A percentile compares a stretch with the other conserved stretches of the same genome.
Conservation (phyloP, 2,797 vertebrate genomes). For the Mastacembelus armatus region DNA sequence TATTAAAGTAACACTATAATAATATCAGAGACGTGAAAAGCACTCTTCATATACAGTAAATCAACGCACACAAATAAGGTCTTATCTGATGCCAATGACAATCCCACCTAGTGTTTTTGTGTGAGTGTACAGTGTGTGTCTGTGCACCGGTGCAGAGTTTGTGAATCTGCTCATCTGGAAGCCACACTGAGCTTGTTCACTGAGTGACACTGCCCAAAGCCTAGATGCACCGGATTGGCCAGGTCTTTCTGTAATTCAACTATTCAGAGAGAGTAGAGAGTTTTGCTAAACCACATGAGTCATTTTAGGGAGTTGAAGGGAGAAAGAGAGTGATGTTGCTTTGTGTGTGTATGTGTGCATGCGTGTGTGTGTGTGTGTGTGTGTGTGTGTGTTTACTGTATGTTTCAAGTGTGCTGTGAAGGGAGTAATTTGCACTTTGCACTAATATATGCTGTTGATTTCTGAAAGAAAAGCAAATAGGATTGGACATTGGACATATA, state of each 20-base stretch:
- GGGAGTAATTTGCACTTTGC: conserved; percentile 11
- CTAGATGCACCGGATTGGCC: conserved; percentile 23
- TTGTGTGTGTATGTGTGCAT: too few relatives aligned
- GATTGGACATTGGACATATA: conserved; percentile 2
- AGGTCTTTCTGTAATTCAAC: conserved; percentile 46
- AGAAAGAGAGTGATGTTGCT: conserved; percentile 20
- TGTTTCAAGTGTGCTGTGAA: neutral
- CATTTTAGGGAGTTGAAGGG: conserved; percentile 25
- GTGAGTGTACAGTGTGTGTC: neutral
- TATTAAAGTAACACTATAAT: neutral
- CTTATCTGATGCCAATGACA: conserved; percentile 32
- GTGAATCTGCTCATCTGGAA: conserved; percentile 65
- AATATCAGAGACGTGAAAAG: neutral
- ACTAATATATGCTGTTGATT: conserved; percentile 18
- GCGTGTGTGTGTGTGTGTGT: too few relatives aligned
- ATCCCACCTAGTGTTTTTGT: conserved; percentile 28
- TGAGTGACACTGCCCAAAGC: conserved; percentile 38
- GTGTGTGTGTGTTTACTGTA: neutral
- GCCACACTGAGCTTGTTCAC: conserved; percentile 44
- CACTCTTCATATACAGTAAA: neutral
- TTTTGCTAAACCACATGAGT: conserved; percentile 25
- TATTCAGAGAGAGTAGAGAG: conserved; percentile 55
- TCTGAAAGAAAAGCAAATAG: conserved; percentile 27
- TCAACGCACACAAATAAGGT: conserved; percentile 3
- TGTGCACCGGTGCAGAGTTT: conserved; percentile 2